Percentiles rank a stretch among this genome's conserved stretches.
Evolutionary conservation across 2,113 vertebrate genomes (phyloP).

Genomic region (Orientallactaga bullata): DNA sequence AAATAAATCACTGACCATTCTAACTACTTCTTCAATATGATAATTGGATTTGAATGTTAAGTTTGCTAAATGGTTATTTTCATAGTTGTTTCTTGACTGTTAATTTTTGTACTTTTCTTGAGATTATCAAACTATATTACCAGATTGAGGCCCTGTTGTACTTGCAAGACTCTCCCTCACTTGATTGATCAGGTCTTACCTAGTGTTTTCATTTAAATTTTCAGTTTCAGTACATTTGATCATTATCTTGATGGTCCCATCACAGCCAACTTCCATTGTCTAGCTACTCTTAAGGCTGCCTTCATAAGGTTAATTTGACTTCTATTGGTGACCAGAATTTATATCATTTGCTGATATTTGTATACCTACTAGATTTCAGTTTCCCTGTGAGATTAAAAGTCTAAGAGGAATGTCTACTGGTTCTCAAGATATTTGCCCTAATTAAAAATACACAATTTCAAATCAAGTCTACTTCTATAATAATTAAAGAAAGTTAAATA

Average conservation of each 20-base stretch:
- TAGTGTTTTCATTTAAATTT: constrained; percentile 45
- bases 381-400: constrained; percentile 61
- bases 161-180: constrained; percentile 51
- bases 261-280: constrained; percentile 28
- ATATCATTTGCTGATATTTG: constrained; percentile 54
- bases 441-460: constrained; percentile 54
- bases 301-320: constrained; percentile 59
- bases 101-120: constrained; percentile 35
- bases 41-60: constrained; percentile 59
- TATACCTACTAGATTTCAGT: constrained; percentile 47
- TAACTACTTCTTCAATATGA: constrained; percentile 55
- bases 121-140: constrained; percentile 29
- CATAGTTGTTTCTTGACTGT: constrained; percentile 57
- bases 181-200: neutral
- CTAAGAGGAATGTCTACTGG: constrained; percentile 56
- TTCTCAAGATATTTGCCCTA: constrained; percentile 48
- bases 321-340: constrained; percentile 50
- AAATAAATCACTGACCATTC: constrained; percentile 60
- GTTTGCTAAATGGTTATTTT: constrained; percentile 65
- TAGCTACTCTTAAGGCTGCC: neutral
- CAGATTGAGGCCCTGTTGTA: constrained; percentile 36
- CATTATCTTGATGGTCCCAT: constrained; percentile 35
- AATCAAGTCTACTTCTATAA: constrained; percentile 1
- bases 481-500: constrained; percentile 58
- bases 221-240: constrained; percentile 44